Evolutionary conservation across 2,113 vertebrate species (phyloP).

Genomic region (Cheilinus undulatus): DNA sequence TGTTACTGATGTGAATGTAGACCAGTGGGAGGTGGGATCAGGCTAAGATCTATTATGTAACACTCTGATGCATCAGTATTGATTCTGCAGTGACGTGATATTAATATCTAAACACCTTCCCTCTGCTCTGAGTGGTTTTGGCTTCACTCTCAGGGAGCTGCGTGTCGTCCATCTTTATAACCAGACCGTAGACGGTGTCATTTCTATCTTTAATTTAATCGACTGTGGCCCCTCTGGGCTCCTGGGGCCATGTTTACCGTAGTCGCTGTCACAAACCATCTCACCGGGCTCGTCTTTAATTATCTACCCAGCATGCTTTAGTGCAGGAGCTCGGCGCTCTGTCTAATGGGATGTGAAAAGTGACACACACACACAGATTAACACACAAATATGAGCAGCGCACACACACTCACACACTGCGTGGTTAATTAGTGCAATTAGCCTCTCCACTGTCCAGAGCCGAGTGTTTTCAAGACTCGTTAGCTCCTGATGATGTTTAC

Average conservation of each 20-base stretch:
- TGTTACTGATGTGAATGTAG: too few species aligned
- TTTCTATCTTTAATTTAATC: conserved; percentile 43
- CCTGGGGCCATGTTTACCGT: too few species aligned
- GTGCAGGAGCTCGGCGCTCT: conserved; percentile 48
- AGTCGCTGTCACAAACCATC: conserved; percentile 59
- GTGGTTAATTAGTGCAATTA: conserved; percentile 87
- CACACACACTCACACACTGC: conserved; percentile 45
- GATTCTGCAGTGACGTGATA: too few species aligned
- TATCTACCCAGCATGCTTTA: conserved; percentile 72
- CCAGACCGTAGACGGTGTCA: conserved; percentile 38
- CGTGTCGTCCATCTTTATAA: too few species aligned
- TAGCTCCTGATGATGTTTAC: conserved; percentile 63
- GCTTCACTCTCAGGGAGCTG: too few species aligned
- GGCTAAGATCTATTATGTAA: too few species aligned
- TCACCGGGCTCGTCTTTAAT: conserved; percentile 72
- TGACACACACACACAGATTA: conserved; percentile 61
- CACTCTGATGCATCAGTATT: too few species aligned
- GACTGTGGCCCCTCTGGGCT: too few species aligned
- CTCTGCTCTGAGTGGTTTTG: too few species aligned
- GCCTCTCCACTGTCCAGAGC: conserved; percentile 82
- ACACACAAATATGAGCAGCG: conserved; percentile 49
- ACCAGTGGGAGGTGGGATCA: too few species aligned
- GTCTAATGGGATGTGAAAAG: conserved; percentile 81
- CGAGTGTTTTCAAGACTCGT: conserved; percentile 72
- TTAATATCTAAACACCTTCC: too few species aligned